phyloP scores from a whole-genome alignment of 2,113 vertebrate species.

The Ovis aries region DNA sequence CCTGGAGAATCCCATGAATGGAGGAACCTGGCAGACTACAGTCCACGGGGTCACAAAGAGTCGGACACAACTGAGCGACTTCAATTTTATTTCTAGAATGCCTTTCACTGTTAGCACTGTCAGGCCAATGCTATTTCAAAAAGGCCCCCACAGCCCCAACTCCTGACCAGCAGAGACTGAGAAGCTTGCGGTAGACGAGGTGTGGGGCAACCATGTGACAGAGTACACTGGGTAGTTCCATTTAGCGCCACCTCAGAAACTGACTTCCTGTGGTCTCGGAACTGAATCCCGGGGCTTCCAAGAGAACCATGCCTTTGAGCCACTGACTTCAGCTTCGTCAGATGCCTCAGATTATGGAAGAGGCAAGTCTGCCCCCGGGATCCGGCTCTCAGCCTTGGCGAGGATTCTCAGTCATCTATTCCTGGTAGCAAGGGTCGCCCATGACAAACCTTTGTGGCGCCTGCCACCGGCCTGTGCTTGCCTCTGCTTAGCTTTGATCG shows the following conservation, averaged over 20 bases:
- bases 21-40: background rate
- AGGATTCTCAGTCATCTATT: background rate
- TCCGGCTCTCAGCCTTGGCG: background rate
- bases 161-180: background rate
- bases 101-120: background rate
- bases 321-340: background rate
- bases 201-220: rapidly evolving
- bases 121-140: background rate
- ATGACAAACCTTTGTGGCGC: background rate
- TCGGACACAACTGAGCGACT: background rate
- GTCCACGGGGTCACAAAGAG: background rate
- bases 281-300: background rate
- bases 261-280: background rate
- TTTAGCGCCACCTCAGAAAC: background rate
- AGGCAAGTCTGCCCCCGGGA: background rate
- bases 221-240: background rate
- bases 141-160: background rate
- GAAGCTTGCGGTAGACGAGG: background rate
- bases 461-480: background rate
- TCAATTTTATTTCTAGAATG: background rate
- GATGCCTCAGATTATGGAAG: background rate
- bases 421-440: background rate
- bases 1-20: background rate
- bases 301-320: background rate
- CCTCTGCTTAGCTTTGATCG: background rate